These are phyloP conservation scores for Sapayoa aenigma DNA, from an alignment of 2,113 vertebrate genomes.

Conservation along the genomic window DNA sequence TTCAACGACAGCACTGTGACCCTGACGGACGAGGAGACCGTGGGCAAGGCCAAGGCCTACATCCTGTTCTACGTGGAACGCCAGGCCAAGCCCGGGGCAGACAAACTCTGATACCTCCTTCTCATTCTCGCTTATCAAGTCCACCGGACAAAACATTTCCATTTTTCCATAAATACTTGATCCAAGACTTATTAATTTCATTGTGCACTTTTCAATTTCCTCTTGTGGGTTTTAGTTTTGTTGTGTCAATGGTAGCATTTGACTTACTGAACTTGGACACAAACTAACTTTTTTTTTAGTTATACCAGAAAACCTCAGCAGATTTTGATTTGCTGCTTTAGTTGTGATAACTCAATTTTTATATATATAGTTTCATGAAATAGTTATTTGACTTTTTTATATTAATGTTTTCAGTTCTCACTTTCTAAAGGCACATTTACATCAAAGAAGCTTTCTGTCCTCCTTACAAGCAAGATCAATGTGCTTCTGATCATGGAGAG, in stretches of 20 bases:
- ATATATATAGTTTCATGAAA: slow-evolving; percentile 76
- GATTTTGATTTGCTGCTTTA: slow-evolving; percentile 83
- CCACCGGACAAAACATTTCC: slow-evolving; percentile 75
- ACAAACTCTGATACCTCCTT: slow-evolving; percentile 80
- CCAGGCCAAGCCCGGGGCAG: slow-evolving; percentile 73
- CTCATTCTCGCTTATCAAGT: slow-evolving; percentile 62
- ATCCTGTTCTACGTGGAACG: slow-evolving; percentile 95
- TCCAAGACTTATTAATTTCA: slow-evolving; percentile 77
- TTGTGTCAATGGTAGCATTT: slow-evolving; percentile 76
- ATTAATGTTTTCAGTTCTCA: slow-evolving; percentile 70
- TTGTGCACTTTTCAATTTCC: slow-evolving; percentile 81
- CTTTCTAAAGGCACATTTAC: slow-evolving; percentile 74
- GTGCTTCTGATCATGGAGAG: slow-evolving; percentile 4
- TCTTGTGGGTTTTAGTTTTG: slow-evolving; percentile 76
- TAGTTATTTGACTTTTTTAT: slow-evolving; percentile 75
- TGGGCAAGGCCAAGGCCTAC: slow-evolving; percentile 95
- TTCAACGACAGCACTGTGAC: slow-evolving; percentile 99
- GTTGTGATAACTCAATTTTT: slow-evolving; percentile 74
- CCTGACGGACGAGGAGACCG: slow-evolving; percentile 87
- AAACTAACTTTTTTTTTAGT: slow-evolving; percentile 75
- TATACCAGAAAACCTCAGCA: slow-evolving; percentile 79
- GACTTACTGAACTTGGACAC: slow-evolving; percentile 73
- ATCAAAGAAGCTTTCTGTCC: slow-evolving; percentile 56
- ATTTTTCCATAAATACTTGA: slow-evolving; percentile 80
- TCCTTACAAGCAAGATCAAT: slow-evolving; percentile 20